A percentile compares a stretch with the other conserved stretches of the same genome.
Conservation (phyloP, 2,113 vertebrate species). For the Podilymbus podiceps region DNA sequence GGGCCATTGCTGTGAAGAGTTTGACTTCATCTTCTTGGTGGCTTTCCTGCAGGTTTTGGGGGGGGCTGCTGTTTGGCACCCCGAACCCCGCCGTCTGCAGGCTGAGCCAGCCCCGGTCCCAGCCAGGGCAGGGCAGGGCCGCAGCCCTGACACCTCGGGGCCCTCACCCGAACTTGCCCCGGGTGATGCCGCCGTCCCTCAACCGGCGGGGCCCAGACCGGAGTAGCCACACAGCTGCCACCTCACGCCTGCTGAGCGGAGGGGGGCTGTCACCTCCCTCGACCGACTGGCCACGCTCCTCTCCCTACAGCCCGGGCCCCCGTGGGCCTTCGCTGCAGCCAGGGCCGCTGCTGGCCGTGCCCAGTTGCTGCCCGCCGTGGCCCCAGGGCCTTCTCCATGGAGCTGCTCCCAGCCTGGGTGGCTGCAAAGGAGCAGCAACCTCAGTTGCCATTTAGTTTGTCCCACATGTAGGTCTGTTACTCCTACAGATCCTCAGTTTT, state of each 20-base stretch:
- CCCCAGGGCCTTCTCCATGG: too few relatives aligned
- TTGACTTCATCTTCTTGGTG: background rate
- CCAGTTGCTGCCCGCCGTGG: fast-evolving
- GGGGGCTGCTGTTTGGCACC: background rate
- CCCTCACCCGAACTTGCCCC: background rate
- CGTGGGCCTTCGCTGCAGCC: fast-evolving
- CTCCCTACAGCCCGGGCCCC: fast-evolving
- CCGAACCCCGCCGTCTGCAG: background rate
- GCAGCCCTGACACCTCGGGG: background rate
- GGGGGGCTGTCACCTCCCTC: too few relatives aligned
- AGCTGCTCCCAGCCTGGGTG: too few relatives aligned
- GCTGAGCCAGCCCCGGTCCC: background rate
- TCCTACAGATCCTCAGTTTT: background rate
- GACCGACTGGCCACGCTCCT: fast-evolving
- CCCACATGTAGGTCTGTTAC: background rate
- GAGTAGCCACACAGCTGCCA: background rate
- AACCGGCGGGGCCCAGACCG: too few relatives aligned
- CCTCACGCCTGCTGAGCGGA: background rate
- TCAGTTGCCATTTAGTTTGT: background rate
- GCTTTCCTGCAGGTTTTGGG: background rate
- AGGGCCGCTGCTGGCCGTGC: background rate
- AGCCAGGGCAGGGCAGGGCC: too few relatives aligned
- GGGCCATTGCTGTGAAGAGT: background rate
- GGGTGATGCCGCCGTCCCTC: background rate
- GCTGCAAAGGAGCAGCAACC: background rate